Evolutionary conservation across 2,888 invertebrate genomes (phyloP).

Genomic region (Odontocolon sp.): DNA sequence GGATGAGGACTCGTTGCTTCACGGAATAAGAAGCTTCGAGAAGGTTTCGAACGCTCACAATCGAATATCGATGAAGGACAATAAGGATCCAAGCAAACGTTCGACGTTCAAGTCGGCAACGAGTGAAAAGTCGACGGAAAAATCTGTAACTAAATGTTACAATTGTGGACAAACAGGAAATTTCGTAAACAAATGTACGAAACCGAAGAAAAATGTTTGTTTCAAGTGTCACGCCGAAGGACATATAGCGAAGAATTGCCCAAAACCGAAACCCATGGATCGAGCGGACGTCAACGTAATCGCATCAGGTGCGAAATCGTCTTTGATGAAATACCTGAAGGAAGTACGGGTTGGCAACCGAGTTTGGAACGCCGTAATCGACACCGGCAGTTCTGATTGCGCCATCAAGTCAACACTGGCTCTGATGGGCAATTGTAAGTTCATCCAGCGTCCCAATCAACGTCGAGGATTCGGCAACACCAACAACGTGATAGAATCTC

Average conservation of each 20-base stretch:
- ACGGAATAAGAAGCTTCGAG: slow-evolving; percentile 14
- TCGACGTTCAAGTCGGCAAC: too few species aligned
- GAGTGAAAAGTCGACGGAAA: background rate
- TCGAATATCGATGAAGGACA: background rate
- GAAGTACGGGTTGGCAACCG: slow-evolving; percentile 16
- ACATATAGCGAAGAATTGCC: slow-evolving; percentile 44
- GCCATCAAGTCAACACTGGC: slow-evolving; percentile 49
- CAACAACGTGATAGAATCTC: slow-evolving; percentile 34
- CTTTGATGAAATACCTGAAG: slow-evolving; percentile 55
- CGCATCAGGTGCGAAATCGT: background rate
- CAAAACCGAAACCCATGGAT: slow-evolving; percentile 39
- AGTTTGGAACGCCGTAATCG: slow-evolving; percentile 49
- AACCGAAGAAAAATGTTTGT: slow-evolving; percentile 16
- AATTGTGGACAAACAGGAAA: slow-evolving; percentile 42
- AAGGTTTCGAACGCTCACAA: slow-evolving; percentile 24
- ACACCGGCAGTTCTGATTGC: slow-evolving; percentile 53
- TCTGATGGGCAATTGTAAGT: background rate
- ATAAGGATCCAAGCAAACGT: too few species aligned
- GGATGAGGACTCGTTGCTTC: slow-evolving; percentile 8
- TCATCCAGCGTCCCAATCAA: background rate
- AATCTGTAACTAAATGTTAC: slow-evolving; percentile 34
- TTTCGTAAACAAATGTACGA: slow-evolving; percentile 38
- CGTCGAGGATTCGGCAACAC: slow-evolving; percentile 39
- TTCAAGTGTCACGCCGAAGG: slow-evolving; percentile 28
- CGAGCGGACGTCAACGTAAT: slow-evolving; percentile 27